phyloP scores from a whole-genome alignment of 2,113 vertebrate genomes.

The Motacilla tschutschensis region DNA sequence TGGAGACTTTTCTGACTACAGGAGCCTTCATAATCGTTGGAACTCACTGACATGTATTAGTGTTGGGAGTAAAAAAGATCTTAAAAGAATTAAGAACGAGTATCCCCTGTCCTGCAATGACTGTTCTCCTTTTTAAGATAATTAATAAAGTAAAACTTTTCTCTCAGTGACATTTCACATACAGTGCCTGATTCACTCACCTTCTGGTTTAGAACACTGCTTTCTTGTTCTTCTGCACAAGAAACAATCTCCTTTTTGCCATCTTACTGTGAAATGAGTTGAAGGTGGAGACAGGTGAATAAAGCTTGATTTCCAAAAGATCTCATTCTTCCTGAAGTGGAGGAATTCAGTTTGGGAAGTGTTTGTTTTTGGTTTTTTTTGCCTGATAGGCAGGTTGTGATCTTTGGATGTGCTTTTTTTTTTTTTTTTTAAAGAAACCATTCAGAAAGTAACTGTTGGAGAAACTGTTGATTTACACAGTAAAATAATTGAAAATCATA shows the following conservation, averaged over 20 bases:
- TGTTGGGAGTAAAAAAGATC: background rate
- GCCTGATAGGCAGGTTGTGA: background rate
- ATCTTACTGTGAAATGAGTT: background rate
- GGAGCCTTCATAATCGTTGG: background rate
- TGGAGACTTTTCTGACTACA: background rate
- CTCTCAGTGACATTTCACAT: background rate
- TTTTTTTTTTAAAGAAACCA: background rate
- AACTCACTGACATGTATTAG: background rate
- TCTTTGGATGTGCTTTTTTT: background rate
- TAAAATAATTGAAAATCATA: background rate
- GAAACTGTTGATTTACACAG: background rate
- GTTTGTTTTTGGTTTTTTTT: background rate
- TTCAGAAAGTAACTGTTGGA: background rate
- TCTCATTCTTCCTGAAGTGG: background rate
- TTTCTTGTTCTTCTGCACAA: background rate
- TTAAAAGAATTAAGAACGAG: background rate
- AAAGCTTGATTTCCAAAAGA: background rate
- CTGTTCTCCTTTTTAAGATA: background rate
- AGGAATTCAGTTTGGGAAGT: background rate
- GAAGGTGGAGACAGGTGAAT: background rate
- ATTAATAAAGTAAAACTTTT: background rate
- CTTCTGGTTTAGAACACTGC: background rate
- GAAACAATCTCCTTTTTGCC: background rate
- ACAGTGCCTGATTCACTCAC: background rate
- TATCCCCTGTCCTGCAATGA: background rate